Conservation (phyloP, 2,797 vertebrate species). For the Diplodus sargus region DNA sequence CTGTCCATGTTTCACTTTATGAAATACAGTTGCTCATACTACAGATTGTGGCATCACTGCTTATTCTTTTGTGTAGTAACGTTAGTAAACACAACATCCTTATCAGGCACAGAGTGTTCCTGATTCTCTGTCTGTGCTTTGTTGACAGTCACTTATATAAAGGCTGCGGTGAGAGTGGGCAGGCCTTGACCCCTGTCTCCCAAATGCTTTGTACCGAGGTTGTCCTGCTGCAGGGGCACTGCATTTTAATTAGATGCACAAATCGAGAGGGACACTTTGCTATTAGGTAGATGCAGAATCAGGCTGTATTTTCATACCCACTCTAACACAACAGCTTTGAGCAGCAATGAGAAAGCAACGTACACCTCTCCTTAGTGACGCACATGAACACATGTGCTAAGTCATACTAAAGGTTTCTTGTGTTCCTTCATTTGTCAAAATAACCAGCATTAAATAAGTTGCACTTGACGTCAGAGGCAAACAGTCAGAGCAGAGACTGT, state of each 20-base stretch:
- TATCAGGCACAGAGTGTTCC: slow-evolving; percentile 53
- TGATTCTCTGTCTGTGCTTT: slow-evolving; percentile 46
- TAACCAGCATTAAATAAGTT: slow-evolving; percentile 3
- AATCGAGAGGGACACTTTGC: slow-evolving; percentile 37
- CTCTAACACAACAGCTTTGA: slow-evolving; percentile 4
- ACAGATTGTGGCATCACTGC: slow-evolving; percentile 7
- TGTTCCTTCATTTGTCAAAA: background rate
- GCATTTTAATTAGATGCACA: slow-evolving; percentile 65
- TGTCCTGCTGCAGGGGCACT: slow-evolving; percentile 54
- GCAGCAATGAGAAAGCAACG: slow-evolving; percentile 1
- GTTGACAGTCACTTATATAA: slow-evolving; percentile 61
- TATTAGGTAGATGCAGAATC: slow-evolving; percentile 10
- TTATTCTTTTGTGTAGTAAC: slow-evolving; percentile 19
- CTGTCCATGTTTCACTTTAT: background rate
- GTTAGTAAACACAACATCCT: slow-evolving; percentile 34
- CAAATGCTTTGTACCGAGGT: slow-evolving; percentile 53
- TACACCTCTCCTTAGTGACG: slow-evolving; percentile 1
- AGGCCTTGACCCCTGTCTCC: slow-evolving; percentile 62
- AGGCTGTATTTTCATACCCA: background rate
- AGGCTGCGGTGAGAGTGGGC: slow-evolving; percentile 42
- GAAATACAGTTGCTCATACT: background rate
- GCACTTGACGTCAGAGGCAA: slow-evolving; percentile 32
- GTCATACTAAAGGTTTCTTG: background rate
- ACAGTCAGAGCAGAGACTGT: slow-evolving; percentile 15
- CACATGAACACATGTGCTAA: slow-evolving; percentile 4